These are phyloP conservation scores for Umimayanthus kanabou DNA, from an alignment of 92 coral and sea anemone species.

Conservation along the genomic window DNA sequence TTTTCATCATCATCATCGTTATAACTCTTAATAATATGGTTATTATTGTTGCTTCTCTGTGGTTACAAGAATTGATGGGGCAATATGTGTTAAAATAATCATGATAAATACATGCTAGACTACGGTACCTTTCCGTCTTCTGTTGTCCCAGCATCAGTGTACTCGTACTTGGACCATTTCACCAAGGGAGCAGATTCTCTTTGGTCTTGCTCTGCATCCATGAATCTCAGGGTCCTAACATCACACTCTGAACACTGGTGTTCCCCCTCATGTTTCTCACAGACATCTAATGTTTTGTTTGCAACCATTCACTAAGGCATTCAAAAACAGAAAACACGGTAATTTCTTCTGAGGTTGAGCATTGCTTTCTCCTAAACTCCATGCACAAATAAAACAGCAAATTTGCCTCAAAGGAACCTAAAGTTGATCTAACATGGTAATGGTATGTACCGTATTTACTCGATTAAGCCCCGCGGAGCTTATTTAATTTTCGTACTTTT, in stretches of 20 bases:
- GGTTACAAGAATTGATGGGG: no score
- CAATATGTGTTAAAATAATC: no score
- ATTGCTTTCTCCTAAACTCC: conserved; percentile 45
- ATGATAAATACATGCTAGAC: background rate
- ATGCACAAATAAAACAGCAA: conserved; percentile 49
- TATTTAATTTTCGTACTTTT: no score
- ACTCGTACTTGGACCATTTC: conserved; percentile 43
- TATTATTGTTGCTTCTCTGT: no score
- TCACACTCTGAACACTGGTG: conserved; percentile 47
- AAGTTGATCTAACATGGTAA: no score
- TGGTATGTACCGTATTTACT: no score
- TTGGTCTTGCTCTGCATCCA: conserved; percentile 4
- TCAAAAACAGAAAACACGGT: conserved; percentile 23
- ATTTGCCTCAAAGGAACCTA: no score
- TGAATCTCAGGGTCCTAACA: conserved; percentile 9
- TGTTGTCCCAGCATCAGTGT: conserved; percentile 22
- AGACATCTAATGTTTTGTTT: conserved; percentile 41
- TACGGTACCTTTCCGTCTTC: conserved; percentile 20
- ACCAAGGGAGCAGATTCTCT: conserved; percentile 17
- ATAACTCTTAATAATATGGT: no score
- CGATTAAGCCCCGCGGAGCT: no score
- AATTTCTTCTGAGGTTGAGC: background rate
- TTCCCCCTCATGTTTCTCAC: conserved; percentile 21
- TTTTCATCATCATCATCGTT: no score
- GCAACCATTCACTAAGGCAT: conserved; percentile 42